Evolutionary conservation across 2,113 vertebrate genomes (phyloP), one percentile per base, ranked within the genome.

Genomic region (Microcebus tavaratra): DNA sequence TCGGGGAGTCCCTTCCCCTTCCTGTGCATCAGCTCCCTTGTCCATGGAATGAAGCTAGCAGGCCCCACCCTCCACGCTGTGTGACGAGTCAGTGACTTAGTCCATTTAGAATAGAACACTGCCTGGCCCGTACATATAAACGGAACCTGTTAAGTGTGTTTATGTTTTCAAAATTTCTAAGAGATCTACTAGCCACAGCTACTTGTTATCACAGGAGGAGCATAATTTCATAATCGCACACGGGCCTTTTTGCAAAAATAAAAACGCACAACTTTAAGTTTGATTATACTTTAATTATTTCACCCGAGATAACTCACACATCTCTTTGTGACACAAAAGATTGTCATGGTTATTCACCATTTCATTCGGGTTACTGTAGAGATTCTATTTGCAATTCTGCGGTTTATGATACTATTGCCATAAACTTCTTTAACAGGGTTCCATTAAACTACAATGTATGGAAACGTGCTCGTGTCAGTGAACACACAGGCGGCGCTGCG

Each of bases 161-260:
- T 92, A 61, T 25, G 88, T 97, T 85, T 72, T 84, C 45, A 68
- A 65, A 29, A 13, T 84, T 36, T 96, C 61, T 91, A 81, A 86
- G 14, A 57, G 15, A 36, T 23, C 15, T 75, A 63, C 18, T 73
- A 88, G 48, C 73, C 84, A 76, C 6, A 53, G 73, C 23, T 39
- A 63, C 31, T 90, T 67, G 2, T 75, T 29, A 82, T 93, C 88
- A 65, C 45, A 96, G 53, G 12, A 94, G 27, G 36, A 92, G 42
- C 39, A 25, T 73, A 90, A 87, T 14, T 72, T 25, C 10, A 73
- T 67, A 88, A 90, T 18, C 42, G 17, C 10, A 73, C 29, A 20
- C 25, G 13, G 2, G 18, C 50, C 11, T 92, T 82, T 90, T 68
- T 70, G 11, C 88, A 25, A 13, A 29, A 76, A 76, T 29, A 42